Percentiles rank a stretch among this genome's conserved stretches.
Evolutionary conservation across 1,140 invertebrate species (phyloP).

Genomic region (Drosophila miranda): DNA sequence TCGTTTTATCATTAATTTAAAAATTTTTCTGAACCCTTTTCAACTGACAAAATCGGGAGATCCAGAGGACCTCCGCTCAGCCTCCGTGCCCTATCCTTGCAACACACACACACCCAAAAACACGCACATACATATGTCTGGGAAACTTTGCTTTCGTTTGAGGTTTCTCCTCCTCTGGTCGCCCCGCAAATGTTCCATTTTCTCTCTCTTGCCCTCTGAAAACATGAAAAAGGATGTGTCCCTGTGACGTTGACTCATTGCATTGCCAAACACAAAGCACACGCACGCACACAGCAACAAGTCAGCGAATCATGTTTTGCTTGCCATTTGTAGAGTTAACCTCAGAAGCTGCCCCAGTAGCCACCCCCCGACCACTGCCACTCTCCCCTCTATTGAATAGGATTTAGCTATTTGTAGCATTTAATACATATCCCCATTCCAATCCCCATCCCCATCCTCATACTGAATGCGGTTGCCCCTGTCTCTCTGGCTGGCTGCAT

Average conservation of each 20-base stretch:
- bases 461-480: conserved; percentile 16
- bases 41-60: conserved; percentile 69
- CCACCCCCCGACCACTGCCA: background rate
- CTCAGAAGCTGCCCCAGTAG: conserved; percentile 9
- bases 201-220: conserved; percentile 1
- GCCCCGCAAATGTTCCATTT: conserved; percentile 20
- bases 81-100: background rate
- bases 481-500: background rate
- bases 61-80: background rate
- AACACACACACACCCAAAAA: background rate
- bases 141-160: conserved; percentile 51
- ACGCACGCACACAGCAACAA: conserved; percentile 40
- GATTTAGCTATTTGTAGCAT: conserved; percentile 65
- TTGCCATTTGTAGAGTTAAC: conserved; percentile 38
- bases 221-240: conserved; percentile 68
- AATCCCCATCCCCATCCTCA: background rate
- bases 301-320: conserved; percentile 41
- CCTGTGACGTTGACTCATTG: conserved; percentile 63
- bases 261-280: conserved; percentile 16
- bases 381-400: conserved; percentile 40
- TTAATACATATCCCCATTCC: conserved; percentile 46
- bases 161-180: conserved; percentile 22
- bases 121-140: background rate
- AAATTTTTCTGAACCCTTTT: conserved; percentile 73
- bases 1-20: conserved; percentile 74